Percentiles rank a stretch among this genome's conserved stretches.
Evolutionary conservation across 1,140 invertebrate genomes (phyloP).

Genomic region (Aphelenchoides fujianensis): DNA sequence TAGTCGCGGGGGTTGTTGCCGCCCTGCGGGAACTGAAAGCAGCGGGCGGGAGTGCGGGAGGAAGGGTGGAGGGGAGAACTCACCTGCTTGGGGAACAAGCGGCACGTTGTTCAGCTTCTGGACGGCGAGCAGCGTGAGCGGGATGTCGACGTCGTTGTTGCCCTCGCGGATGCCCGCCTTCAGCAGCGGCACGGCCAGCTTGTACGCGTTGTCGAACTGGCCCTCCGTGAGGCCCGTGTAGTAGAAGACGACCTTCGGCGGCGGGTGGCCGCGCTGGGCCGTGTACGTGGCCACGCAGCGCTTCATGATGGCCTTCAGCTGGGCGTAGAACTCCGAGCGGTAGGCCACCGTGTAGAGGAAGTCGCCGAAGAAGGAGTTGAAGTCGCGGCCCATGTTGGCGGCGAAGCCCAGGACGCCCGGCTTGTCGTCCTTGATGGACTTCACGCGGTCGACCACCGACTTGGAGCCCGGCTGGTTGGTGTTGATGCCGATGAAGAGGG

Average conservation of each 20-base stretch:
- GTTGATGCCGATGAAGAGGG: constrained; percentile 19
- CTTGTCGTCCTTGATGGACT: constrained; percentile 7
- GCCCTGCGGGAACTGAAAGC: not conserved
- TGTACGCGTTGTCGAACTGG: not conserved
- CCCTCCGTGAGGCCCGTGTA: not conserved
- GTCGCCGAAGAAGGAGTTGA: not conserved
- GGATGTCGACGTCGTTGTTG: constrained; percentile 20
- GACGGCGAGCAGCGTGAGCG: not conserved
- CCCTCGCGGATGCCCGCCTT: constrained; percentile 9
- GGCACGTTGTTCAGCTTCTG: constrained; percentile 7
- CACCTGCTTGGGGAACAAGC: not conserved
- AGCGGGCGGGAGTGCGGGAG: not conserved
- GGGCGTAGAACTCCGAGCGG: not conserved
- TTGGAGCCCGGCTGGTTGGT: constrained; percentile 17
- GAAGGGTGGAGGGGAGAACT: not conserved
- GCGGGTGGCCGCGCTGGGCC: constrained; percentile 1
- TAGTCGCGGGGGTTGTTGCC: not conserved
- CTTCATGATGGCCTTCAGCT: constrained; percentile 3
- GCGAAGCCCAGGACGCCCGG: constrained; percentile 2
- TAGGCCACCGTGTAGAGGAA: constrained; percentile 8
- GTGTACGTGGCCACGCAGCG: not conserved
- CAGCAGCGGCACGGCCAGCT: constrained; percentile 11
- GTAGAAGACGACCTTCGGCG: constrained; percentile 7
- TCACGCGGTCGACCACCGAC: not conserved
- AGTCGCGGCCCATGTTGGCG: not conserved